Evolutionary conservation across 2,888 invertebrate genomes (phyloP).

Genomic region (Archaeoteleia sp.): DNA sequence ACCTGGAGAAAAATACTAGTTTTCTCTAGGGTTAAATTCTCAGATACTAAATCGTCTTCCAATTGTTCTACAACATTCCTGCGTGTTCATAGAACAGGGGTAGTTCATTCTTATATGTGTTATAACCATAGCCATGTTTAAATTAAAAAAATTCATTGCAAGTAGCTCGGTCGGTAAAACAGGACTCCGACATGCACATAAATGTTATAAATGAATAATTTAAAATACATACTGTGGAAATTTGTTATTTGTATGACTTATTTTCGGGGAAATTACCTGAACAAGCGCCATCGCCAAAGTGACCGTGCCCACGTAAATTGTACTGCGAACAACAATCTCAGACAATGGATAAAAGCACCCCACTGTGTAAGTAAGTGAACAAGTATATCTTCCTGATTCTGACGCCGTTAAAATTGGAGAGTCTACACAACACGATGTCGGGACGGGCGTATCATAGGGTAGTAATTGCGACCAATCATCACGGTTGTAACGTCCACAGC

Average conservation of each 20-base stretch:
- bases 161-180: too few relatives aligned
- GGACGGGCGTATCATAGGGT: conserved; percentile 73
- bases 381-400: conserved; percentile 15
- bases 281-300: conserved; percentile 87
- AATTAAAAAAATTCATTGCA: too few relatives aligned
- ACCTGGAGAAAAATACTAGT: too few relatives aligned
- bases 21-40: too few relatives aligned
- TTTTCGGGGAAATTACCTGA: conserved; percentile 77
- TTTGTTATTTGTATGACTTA: conserved; percentile 4
- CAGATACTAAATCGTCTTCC: too few relatives aligned
- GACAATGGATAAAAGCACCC: conserved; percentile 81
- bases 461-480: conserved; percentile 78
- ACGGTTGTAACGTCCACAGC: conserved; percentile 70
- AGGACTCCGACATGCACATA: too few relatives aligned
- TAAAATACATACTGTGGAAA: not conserved
- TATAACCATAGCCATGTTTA: too few relatives aligned
- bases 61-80: too few relatives aligned
- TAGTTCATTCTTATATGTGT: too few relatives aligned
- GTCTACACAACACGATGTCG: conserved; percentile 76
- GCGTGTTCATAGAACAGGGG: too few relatives aligned
- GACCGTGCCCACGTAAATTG: conserved; percentile 83
- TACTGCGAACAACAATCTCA: conserved; percentile 82
- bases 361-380: conserved; percentile 57
- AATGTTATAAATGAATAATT: too few relatives aligned
- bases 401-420: conserved; percentile 74